Conservation (phyloP, 2,797 vertebrate genomes). For the Pristis pectinata region DNA sequence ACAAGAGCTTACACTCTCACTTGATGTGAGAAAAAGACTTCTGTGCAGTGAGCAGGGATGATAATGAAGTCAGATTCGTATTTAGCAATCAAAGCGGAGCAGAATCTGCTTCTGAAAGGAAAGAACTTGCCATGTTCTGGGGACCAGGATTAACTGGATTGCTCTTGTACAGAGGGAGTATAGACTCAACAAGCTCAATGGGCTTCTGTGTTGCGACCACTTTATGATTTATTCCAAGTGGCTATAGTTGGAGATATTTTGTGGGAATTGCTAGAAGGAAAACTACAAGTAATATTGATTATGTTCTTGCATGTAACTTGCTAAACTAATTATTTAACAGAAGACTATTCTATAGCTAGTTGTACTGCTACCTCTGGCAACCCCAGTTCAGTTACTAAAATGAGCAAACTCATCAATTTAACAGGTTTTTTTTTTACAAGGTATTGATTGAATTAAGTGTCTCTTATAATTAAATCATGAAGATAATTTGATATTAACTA, state of each 20-base stretch:
- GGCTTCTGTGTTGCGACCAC: too few relatives aligned
- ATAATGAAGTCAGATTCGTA: too few relatives aligned
- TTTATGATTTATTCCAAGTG: background rate
- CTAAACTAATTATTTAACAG: background rate
- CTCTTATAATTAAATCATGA: background rate
- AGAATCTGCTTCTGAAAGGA: too few relatives aligned
- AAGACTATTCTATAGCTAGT: background rate
- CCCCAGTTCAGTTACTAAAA: background rate
- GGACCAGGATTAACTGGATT: too few relatives aligned
- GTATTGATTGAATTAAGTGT: background rate
- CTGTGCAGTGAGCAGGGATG: too few relatives aligned
- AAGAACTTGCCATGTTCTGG: too few relatives aligned
- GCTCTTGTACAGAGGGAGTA: too few relatives aligned
- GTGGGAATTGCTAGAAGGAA: background rate
- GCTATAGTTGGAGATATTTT: background rate
- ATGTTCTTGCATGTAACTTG: background rate
- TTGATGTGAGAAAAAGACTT: too few relatives aligned
- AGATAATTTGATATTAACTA: background rate
- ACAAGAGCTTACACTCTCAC: too few relatives aligned
- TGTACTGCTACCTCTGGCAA: background rate
- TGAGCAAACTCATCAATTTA: background rate
- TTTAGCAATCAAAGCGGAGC: too few relatives aligned
- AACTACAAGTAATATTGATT: background rate
- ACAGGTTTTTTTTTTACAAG: background rate
- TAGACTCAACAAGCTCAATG: too few relatives aligned